phyloP scores from a whole-genome alignment of 2,113 vertebrate species.

The Mormoops blainvillei region DNA sequence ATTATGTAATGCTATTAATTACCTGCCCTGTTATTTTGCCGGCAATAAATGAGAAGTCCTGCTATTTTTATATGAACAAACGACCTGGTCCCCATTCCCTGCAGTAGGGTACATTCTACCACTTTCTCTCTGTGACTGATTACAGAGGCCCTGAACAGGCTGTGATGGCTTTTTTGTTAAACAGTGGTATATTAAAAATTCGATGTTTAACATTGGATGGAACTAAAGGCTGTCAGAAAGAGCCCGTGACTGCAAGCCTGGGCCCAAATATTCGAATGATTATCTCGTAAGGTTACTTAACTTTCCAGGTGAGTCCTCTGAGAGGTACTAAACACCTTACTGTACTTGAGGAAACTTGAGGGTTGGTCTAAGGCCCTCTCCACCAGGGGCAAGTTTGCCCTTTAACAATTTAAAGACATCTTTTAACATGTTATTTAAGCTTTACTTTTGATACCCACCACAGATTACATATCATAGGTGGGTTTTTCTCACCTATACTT shows the following conservation, averaged over 20 bases:
- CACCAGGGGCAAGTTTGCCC: background rate
- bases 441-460: background rate
- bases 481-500: background rate
- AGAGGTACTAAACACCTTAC: background rate
- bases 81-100: background rate
- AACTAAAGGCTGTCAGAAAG: background rate
- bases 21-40: background rate
- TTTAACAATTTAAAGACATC: background rate
- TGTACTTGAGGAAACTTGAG: background rate
- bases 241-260: background rate
- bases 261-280: background rate
- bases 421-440: background rate
- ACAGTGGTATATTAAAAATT: accelerated
- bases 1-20: background rate
- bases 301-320: background rate
- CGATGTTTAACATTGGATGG: accelerated
- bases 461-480: background rate
- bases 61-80: background rate
- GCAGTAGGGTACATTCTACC: background rate
- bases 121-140: background rate
- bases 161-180: background rate
- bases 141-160: background rate
- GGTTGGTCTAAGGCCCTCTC: background rate
- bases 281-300: background rate
- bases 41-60: background rate